phyloP scores from a whole-genome alignment of 1,140 invertebrate genomes.

The Caenorhabditis latens region DNA sequence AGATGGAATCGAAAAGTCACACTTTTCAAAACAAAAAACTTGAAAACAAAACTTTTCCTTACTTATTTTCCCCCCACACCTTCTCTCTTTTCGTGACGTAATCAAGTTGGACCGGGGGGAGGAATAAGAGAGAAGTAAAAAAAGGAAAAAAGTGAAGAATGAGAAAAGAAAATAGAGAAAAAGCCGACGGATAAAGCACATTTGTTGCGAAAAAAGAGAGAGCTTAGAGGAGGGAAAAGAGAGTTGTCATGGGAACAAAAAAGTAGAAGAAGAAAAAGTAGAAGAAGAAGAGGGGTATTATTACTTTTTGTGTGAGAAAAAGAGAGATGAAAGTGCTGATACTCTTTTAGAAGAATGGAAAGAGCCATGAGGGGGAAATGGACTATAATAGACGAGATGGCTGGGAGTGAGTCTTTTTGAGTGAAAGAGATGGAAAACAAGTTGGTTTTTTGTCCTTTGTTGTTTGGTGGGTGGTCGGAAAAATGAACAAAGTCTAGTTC shows the following conservation, averaged over 20 bases:
- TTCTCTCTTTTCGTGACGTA: constrained; percentile 12
- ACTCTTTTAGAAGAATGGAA: background rate
- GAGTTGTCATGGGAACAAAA: constrained; percentile 30
- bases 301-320: background rate
- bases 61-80: background rate
- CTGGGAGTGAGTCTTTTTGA: background rate
- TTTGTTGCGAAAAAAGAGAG: constrained; percentile 34
- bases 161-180: background rate
- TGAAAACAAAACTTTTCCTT: background rate
- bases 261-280: background rate
- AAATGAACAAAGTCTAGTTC: no score
- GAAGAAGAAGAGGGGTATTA: background rate
- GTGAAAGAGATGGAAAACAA: no score
- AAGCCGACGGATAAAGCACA: constrained; percentile 54
- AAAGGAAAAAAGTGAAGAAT: background rate
- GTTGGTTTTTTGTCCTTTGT: no score
- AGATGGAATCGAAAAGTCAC: no score
- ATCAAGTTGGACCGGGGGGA: background rate
- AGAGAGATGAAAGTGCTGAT: constrained; percentile 1
- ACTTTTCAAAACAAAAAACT: no score
- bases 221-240: background rate
- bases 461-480: no score
- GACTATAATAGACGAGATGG: constrained; percentile 5
- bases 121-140: background rate
- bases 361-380: background rate